Conservation (phyloP, 2,113 vertebrate genomes). For the Larimichthys crocea region DNA sequence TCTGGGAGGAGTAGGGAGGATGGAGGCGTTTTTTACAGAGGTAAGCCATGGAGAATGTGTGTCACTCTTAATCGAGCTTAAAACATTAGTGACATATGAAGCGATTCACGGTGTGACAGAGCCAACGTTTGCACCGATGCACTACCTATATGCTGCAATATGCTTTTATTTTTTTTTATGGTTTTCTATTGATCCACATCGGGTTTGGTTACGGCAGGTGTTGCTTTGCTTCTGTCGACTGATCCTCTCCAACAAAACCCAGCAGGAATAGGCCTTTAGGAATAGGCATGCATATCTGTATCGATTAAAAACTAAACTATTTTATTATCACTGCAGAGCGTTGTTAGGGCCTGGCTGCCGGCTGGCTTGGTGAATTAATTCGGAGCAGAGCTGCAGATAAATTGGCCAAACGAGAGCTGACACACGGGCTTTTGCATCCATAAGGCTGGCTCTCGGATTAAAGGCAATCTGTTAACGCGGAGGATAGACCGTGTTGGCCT, state of each 20-base stretch:
- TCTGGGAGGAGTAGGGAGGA: slow-evolving; percentile 76
- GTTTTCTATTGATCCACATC: slow-evolving; percentile 9
- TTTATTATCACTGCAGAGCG: slow-evolving; percentile 56
- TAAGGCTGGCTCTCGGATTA: slow-evolving; percentile 68
- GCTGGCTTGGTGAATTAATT: slow-evolving; percentile 55
- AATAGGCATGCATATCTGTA: neutral
- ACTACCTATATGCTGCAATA: neutral
- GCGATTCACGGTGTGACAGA: neutral
- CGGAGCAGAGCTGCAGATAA: slow-evolving; percentile 61
- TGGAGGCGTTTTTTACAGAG: slow-evolving; percentile 85
- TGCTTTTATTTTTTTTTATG: neutral
- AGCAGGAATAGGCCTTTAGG: slow-evolving; percentile 9
- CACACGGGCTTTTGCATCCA: slow-evolving; percentile 63
- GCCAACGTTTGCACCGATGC: neutral
- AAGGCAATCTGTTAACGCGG: slow-evolving; percentile 70
- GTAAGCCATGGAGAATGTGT: slow-evolving; percentile 68
- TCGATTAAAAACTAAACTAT: slow-evolving; percentile 5
- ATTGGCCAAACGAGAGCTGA: slow-evolving; percentile 76
- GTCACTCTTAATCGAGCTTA: slow-evolving; percentile 9
- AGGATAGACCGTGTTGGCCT: slow-evolving; percentile 33
- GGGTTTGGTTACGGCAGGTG: slow-evolving; percentile 58
- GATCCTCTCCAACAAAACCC: neutral
- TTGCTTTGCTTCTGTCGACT: slow-evolving; percentile 38
- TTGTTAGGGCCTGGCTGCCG: slow-evolving; percentile 31
- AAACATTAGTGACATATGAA: slow-evolving; percentile 18